Base-by-base conservation (phyloP, 2,797 vertebrate species). In the Micrastur ruficollis region DNA sequence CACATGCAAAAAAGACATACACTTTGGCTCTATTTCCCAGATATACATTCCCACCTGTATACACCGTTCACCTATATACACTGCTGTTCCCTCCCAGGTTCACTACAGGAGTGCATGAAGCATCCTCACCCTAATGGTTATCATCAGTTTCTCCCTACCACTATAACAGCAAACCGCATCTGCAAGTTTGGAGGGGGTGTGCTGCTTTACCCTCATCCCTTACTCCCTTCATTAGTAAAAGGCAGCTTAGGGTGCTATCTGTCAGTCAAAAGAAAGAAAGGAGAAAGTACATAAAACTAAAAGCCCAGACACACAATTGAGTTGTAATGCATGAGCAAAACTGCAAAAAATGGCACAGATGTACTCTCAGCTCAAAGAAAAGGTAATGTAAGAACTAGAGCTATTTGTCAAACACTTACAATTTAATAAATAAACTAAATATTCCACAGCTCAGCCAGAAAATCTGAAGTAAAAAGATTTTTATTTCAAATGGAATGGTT, bases 341-440 rank as follows among this genome's bases (percentile, higher is more conserved):
- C 38, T 4, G 25, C 21, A 93, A 84, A 84, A 90, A 80, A 71
- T 6, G 21, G 49, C 73, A 58, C 49, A 87, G 56, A 26, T 22
- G 1, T 21, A 25, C 21, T 49, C 80, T 63, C 86, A 56, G 72
- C 47, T 63, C 74, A 31, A 50, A 82, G 49, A 74, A 96, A 95
- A 92, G 2, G 16, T 0, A 90, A 67, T 52, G 5, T 11, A 70
- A 80, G 71, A 74, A 56, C 36, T 19, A 53, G 82, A 96, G 90
- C 82, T 96, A 96, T 98, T 97, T 97, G 92, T 96, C 97, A 97
- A 97, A 93, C 87, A 92, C 95, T 96, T 95, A 96, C 47, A 97
- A 96, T 72, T 86, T 58, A 94, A 94, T 97, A 97, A 97, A 96
- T 90, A 96, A 76, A 91, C 56, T 75, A 93, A 96, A 95, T 94